Evolutionary conservation across 92 coral and sea anemone genomes (phyloP).

Genomic region (Galaxea fascicularis): DNA sequence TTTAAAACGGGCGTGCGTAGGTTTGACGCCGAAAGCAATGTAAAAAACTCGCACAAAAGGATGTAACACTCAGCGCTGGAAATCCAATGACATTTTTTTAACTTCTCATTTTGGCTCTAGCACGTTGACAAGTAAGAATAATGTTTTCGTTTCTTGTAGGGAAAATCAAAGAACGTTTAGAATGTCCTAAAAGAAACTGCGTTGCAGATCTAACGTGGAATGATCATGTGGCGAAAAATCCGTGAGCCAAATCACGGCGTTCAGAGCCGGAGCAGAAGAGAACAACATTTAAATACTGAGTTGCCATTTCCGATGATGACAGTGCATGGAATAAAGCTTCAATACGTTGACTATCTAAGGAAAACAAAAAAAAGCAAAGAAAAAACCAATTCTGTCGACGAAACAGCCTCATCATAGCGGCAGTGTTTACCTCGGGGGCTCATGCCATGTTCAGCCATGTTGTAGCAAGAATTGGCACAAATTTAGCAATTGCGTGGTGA

Average conservation of each 20-base stretch:
- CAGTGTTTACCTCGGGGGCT: too few species aligned
- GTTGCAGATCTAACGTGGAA: background rate
- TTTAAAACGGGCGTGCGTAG: background rate
- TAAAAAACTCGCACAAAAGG: background rate
- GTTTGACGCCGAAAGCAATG: background rate
- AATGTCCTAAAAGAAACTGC: background rate
- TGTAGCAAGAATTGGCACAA: too few species aligned
- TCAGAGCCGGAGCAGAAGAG: background rate
- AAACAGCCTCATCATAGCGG: too few species aligned
- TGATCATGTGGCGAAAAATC: background rate
- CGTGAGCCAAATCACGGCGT: background rate
- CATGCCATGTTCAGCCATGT: too few species aligned
- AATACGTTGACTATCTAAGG: too few species aligned
- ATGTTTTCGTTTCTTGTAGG: background rate
- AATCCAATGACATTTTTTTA: background rate
- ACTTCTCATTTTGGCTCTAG: background rate
- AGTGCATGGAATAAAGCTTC: too few species aligned
- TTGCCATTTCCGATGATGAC: background rate
- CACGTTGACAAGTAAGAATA: background rate
- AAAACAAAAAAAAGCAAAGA: too few species aligned
- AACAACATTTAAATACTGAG: background rate
- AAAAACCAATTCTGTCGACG: too few species aligned
- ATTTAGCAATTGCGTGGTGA: too few species aligned
- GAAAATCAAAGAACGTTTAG: background rate
- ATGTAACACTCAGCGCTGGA: background rate